Evolutionary conservation across 2,797 vertebrate species (phyloP).

Genomic region (Channa striata): DNA sequence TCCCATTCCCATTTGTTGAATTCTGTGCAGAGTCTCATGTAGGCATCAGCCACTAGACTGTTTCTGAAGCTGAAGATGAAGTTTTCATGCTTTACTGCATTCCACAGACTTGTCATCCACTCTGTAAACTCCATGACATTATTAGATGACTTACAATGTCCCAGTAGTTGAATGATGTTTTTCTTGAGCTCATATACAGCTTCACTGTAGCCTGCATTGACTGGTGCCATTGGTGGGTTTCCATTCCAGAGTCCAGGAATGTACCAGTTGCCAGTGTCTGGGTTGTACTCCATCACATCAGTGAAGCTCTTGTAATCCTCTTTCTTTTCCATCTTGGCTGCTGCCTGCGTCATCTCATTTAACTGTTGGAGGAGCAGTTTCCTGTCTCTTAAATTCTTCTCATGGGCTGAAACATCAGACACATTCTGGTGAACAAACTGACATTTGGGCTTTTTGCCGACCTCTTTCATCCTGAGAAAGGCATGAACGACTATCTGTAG

Average conservation of each 20-base stretch:
- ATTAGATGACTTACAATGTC: constrained; percentile 54
- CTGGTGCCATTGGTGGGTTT: constrained; percentile 86
- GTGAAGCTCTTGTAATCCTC: constrained; percentile 68
- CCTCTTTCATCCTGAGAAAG: constrained; percentile 80
- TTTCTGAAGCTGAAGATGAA: constrained; percentile 85
- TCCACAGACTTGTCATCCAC: constrained; percentile 83
- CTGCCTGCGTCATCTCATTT: constrained; percentile 76
- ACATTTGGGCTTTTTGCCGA: constrained; percentile 76
- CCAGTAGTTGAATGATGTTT: constrained; percentile 76
- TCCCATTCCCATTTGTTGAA: constrained; percentile 78
- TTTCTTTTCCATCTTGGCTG: constrained; percentile 79
- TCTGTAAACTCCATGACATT: constrained; percentile 74
- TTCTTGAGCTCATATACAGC: constrained; percentile 83
- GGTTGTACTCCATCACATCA: constrained; percentile 77
- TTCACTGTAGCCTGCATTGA: constrained; percentile 86
- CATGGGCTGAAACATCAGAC: constrained; percentile 76
- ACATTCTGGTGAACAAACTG: constrained; percentile 84
- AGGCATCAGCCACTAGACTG: constrained; percentile 78
- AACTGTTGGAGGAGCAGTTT: constrained; percentile 74
- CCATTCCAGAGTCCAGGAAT: constrained; percentile 88
- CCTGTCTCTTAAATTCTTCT: constrained; percentile 77
- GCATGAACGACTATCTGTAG: constrained; percentile 80
- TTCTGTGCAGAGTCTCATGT: constrained; percentile 69
- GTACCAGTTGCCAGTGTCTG: constrained; percentile 84
- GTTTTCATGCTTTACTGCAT: constrained; percentile 77